Evolutionary conservation across 2,113 vertebrate species (phyloP).

Genomic region (Peucedramus taeniatus): DNA sequence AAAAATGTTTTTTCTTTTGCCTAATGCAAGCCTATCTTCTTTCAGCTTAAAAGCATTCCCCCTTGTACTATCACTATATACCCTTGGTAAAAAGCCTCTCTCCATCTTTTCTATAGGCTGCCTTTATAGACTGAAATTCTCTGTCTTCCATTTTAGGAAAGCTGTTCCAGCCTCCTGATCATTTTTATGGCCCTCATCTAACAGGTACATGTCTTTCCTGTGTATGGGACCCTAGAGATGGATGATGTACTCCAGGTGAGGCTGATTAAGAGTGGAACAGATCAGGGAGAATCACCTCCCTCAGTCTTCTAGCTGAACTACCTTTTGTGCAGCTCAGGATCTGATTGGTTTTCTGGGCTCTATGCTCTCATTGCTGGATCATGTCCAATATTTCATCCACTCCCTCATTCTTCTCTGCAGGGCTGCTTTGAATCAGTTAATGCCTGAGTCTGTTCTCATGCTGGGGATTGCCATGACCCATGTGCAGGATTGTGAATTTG

Average conservation of each 20-base stretch:
- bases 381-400: neutral
- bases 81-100: neutral
- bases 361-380: neutral
- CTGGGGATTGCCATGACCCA: accelerated
- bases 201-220: accelerated
- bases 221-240: accelerated
- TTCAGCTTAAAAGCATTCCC: neutral
- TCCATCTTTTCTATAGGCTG: neutral
- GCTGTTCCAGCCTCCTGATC: neutral
- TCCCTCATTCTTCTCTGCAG: neutral
- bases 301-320: neutral
- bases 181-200: neutral
- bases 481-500: neutral
- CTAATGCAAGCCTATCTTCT: neutral
- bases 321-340: neutral
- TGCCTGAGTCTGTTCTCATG: neutral
- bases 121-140: neutral
- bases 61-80: neutral
- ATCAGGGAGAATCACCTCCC: neutral
- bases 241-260: neutral
- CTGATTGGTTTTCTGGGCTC: neutral
- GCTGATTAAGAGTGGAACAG: neutral
- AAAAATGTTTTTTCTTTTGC: neutral
- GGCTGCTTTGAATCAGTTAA: neutral
- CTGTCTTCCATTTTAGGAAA: neutral